Percentiles rank a stretch among this genome's conserved stretches.
These are phyloP conservation scores for Lytechinus variegatus DNA, from an alignment of 35 echinoderm and acorn worm genomes.

Conservation along the genomic window DNA sequence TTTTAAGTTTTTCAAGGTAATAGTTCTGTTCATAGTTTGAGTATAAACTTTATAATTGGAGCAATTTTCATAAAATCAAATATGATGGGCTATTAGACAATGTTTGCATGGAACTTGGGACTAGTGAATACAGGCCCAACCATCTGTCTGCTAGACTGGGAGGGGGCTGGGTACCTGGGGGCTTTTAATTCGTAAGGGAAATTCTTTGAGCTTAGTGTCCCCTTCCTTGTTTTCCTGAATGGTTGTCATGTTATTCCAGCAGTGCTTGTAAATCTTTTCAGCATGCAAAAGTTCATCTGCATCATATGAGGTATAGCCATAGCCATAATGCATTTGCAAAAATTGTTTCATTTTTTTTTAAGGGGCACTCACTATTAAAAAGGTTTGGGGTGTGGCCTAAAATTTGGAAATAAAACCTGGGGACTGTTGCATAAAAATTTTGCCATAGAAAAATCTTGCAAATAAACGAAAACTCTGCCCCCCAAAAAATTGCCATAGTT, in stretches of 20 bases:
- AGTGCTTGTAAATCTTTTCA: not conserved
- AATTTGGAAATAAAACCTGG: no score
- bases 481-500: no score
- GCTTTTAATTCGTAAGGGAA: conserved; percentile 12
- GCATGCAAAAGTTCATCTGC: not conserved
- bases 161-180: not conserved
- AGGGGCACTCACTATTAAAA: not conserved
- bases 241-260: not conserved
- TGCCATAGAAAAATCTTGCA: no score
- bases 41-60: not conserved
- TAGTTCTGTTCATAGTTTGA: no score
- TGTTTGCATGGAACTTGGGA: not conserved
- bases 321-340: not conserved
- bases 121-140: not conserved
- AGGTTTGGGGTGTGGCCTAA: no score
- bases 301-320: not conserved
- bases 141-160: not conserved
- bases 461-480: no score
- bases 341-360: not conserved
- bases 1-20: no score
- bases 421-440: no score
- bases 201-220: not conserved
- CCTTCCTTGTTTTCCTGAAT: not conserved
- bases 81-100: not conserved
- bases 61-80: not conserved